These are phyloP conservation scores for Arion vulgaris DNA, from an alignment of 1,140 invertebrate genomes.

Conservation along the genomic window DNA sequence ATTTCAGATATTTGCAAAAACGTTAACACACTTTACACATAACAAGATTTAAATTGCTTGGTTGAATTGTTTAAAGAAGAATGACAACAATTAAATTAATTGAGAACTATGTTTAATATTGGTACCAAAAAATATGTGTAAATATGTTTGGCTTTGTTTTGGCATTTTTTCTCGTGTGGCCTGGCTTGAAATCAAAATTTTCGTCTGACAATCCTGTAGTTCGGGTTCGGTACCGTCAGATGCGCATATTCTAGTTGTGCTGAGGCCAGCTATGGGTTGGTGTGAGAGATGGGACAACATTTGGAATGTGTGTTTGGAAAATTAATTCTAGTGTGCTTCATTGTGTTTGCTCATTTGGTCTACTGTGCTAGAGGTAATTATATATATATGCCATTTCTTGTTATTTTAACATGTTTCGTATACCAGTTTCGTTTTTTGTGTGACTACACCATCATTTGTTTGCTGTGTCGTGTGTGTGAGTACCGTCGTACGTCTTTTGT, in stretches of 20 bases:
- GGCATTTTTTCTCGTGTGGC: too few relatives aligned
- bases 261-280: neutral
- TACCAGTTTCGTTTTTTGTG: neutral
- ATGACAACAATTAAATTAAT: too few relatives aligned
- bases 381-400: neutral
- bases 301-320: slow-evolving; percentile 5
- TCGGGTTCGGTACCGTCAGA: slow-evolving; percentile 4
- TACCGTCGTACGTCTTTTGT: neutral
- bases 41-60: too few relatives aligned
- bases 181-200: too few relatives aligned
- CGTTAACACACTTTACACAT: too few relatives aligned
- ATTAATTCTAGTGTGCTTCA: neutral
- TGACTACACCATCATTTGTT: neutral
- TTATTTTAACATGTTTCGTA: neutral
- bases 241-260: neutral
- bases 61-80: too few relatives aligned
- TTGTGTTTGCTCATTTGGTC: neutral
- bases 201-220: too few relatives aligned
- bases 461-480: neutral
- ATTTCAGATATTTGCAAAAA: too few relatives aligned
- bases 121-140: too few relatives aligned
- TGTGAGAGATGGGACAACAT: slow-evolving; percentile 11
- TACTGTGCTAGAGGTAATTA: neutral
- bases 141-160: too few relatives aligned
- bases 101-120: too few relatives aligned